These are phyloP conservation scores for Drosophila fulvimacula DNA, from an alignment of 2,888 invertebrate species.

Conservation along the genomic window DNA sequence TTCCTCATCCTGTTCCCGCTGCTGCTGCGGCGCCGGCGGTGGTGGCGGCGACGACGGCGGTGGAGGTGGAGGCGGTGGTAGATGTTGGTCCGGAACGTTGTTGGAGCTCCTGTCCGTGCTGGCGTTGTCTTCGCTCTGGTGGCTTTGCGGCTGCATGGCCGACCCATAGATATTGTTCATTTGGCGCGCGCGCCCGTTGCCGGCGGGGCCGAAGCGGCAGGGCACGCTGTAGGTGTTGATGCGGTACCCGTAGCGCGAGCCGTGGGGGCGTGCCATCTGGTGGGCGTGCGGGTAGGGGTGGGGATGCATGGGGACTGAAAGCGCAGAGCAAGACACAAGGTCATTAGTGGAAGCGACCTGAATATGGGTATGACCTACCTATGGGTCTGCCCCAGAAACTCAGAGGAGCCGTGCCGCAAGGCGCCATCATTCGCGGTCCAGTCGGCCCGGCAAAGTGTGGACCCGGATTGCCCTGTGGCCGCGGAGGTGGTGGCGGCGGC, in stretches of 20 bases:
- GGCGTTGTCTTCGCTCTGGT: conserved; percentile 2
- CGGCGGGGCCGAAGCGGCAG: conserved; percentile 28
- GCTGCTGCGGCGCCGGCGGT: background rate
- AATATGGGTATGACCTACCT: conserved; percentile 25
- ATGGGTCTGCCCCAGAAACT: conserved; percentile 42
- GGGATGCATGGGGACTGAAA: conserved; percentile 39
- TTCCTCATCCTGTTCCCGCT: background rate
- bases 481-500: background rate
- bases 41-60: background rate
- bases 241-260: conserved; percentile 28
- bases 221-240: conserved; percentile 29
- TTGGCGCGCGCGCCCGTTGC: conserved; percentile 24
- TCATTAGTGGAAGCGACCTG: background rate
- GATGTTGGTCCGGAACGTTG: background rate
- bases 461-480: background rate
- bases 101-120: conserved; percentile 3
- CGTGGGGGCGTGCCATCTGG: conserved; percentile 22
- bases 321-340: background rate
- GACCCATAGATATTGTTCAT: background rate
- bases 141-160: background rate
- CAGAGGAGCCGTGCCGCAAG: background rate
- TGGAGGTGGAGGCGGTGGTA: no score
- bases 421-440: conserved; percentile 31
- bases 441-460: background rate
- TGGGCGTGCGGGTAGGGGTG: conserved; percentile 19